A percentile compares a stretch with the other conserved stretches of the same genome.
These are phyloP conservation scores for Microplitis deprimator DNA, from an alignment of 2,888 invertebrate genomes.

Conservation along the genomic window DNA sequence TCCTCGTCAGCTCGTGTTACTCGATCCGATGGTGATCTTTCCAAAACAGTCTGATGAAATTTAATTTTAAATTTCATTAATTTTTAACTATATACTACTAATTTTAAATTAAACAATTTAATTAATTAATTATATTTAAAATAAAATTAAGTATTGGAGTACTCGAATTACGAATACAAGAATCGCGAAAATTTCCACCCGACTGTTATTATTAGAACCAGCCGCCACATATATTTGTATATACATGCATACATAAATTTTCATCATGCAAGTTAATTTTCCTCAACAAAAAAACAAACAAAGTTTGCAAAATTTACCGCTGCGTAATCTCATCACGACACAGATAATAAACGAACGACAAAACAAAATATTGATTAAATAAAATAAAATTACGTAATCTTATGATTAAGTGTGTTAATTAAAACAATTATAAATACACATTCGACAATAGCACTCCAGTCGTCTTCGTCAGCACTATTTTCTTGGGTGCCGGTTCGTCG, in stretches of 20 bases:
- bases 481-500: conserved; percentile 57
- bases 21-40: conserved; percentile 82
- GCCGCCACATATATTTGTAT: conserved; percentile 7
- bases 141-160: not conserved
- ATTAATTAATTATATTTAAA: not conserved
- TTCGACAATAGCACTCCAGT: conserved; percentile 70
- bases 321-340: not conserved
- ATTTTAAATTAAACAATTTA: not conserved
- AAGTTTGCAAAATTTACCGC: not conserved
- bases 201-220: conserved; percentile 31
- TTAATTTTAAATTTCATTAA: not conserved
- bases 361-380: no score
- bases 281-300: not conserved
- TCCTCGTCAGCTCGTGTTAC: conserved; percentile 86
- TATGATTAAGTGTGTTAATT: not conserved
- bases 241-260: not conserved
- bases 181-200: not conserved
- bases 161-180: no score
- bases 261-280: not conserved
- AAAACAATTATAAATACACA: conserved; percentile 59
- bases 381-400: not conserved
- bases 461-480: conserved; percentile 68
- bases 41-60: conserved; percentile 75
- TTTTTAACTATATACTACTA: no score
- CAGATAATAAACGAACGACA: not conserved